phyloP scores from a whole-genome alignment of 1,140 invertebrate genomes.

The Mactra quadrangularis region DNA sequence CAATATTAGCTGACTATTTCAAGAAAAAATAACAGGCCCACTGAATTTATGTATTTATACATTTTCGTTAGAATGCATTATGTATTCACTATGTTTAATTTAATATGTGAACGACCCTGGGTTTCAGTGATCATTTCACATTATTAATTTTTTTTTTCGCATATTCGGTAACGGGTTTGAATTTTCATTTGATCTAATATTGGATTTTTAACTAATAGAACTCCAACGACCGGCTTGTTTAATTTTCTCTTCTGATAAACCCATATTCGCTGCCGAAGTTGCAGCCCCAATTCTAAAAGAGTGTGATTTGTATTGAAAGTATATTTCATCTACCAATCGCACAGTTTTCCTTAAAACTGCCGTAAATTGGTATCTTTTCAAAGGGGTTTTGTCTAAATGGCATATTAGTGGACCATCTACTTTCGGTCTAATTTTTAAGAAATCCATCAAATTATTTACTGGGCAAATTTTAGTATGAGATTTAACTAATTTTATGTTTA shows the following conservation, averaged over 20 bases:
- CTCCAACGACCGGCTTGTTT: conserved; percentile 32
- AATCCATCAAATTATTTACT: not conserved
- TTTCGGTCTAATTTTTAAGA: not conserved
- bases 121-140: not conserved
- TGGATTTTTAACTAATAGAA: not conserved
- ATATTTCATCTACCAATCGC: not conserved
- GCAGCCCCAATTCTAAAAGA: conserved; percentile 56
- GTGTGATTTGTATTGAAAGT: conserved; percentile 22
- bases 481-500: not conserved
- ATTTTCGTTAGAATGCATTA: not conserved
- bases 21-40: too few species aligned
- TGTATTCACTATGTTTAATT: not conserved
- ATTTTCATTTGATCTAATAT: not conserved
- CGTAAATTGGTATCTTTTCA: conserved; percentile 56
- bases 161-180: not conserved
- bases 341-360: conserved; percentile 44
- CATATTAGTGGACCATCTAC: not conserved
- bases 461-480: not conserved
- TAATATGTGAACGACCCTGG: not conserved
- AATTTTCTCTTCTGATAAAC: not conserved
- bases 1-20: too few species aligned
- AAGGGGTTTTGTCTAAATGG: conserved; percentile 12
- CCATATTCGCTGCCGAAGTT: conserved; percentile 25
- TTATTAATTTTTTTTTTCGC: too few species aligned
- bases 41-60: too few species aligned